Base-by-base conservation (phyloP, 2,888 invertebrate species). In the Torymus auratus region DNA sequence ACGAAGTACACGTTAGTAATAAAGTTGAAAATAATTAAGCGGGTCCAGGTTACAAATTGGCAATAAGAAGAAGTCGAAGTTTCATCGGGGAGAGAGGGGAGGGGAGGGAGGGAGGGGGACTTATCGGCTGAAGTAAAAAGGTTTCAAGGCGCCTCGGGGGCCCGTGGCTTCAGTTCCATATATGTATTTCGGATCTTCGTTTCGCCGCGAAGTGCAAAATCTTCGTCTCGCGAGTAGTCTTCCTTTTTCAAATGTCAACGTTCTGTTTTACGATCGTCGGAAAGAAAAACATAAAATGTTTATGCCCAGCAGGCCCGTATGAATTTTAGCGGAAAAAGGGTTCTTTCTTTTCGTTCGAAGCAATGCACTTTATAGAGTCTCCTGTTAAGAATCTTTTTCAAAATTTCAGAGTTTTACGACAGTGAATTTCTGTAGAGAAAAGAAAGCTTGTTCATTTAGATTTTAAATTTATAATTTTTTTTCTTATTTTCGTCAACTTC, bases 221-320 rank as follows among this genome's bases (percentile, higher is more conserved):
- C 61, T 67, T 77, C 53, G 60, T 55, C 69, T 15, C 20, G n/a
- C 41, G 7, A 41, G 2, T 7, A 55, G 20, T 78, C 67, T 55
- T 67, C 56, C 61, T 78, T 67, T 78, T 72, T 65, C 14, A 67
- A 53, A 53, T 78, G 71, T 72, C 67, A 78, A 72, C 78, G 41
- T 65, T 72, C 67, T 78, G 72, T 72, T 67, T 78, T 72, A 78
- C 67, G 78, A 67, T 72, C 72, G 15, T 53, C n/a, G 52, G 58
- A 62, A 55, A 76, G 55, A 23, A 72, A 70, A 20, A 23, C 17
- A 12, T 28, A 55, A 20, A 72, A 60, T 55, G n/a, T 62, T 77
- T 64, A 68, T 14, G 17, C 13, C 14, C 78, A 78, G 78, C 78
- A 78, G 78, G 64, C 41, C n/a, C 71, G 78, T 78, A 52, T 12